phyloP scores from a whole-genome alignment of 2,113 vertebrate genomes.

The Spea multiplicata region DNA sequence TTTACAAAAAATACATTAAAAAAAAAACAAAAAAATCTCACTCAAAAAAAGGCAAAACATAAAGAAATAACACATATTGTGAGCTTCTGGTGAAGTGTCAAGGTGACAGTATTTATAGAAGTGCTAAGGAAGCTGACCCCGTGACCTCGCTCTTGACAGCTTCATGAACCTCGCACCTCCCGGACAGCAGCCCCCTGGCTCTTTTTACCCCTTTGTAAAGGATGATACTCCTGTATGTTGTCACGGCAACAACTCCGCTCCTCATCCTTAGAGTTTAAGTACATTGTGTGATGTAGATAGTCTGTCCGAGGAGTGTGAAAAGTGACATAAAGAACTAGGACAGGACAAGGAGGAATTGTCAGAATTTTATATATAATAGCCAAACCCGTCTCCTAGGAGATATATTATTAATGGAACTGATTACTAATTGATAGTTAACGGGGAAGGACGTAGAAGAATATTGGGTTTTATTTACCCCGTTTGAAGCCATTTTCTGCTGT shows the following conservation, averaged over 20 bases:
- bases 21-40: not conserved
- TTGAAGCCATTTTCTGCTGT: no score
- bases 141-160: conserved; percentile 21
- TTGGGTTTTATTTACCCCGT: no score
- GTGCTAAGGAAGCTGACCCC: not conserved
- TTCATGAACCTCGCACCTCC: not conserved
- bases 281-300: not conserved
- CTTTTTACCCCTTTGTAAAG: conserved; percentile 47
- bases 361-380: no score
- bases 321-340: not conserved
- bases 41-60: not conserved
- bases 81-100: not conserved
- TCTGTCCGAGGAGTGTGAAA: not conserved
- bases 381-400: no score
- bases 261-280: conserved; percentile 57
- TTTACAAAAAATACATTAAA: not conserved
- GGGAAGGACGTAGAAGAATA: no score
- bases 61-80: not conserved
- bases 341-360: not conserved
- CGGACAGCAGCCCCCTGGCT: conserved; percentile 44
- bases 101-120: not conserved
- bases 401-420: no score
- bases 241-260: conserved; percentile 80
- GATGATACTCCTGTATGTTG: conserved; percentile 71
- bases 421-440: no score